Conservation (phyloP, 2,888 invertebrate species). For the Tetranychus truncatus region DNA sequence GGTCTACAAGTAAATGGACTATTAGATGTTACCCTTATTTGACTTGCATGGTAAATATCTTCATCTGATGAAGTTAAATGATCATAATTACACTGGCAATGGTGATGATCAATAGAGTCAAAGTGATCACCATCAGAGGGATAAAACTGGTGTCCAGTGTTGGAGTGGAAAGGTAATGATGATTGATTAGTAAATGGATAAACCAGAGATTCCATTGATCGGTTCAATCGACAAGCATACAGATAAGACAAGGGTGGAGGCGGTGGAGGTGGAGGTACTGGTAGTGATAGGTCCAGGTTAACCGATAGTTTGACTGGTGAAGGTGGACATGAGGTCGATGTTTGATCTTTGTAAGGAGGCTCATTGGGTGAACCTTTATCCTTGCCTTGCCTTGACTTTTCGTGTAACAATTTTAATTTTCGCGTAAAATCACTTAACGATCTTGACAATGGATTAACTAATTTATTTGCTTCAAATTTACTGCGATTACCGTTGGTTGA, state of each 20-base stretch:
- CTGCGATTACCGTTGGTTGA: neutral
- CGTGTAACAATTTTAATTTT: neutral
- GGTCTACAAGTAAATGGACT: neutral
- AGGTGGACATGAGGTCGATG: neutral
- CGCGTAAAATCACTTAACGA: neutral
- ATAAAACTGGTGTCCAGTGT: neutral
- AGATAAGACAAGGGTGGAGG: neutral
- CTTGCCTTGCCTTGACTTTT: too few relatives aligned
- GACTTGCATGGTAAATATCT: neutral
- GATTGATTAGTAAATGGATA: neutral
- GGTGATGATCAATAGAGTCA: neutral
- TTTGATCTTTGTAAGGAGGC: too few relatives aligned
- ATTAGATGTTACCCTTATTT: neutral
- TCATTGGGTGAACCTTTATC: too few relatives aligned
- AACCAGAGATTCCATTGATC: neutral
- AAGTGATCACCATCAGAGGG: neutral
- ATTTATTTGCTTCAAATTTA: conserved; percentile 4
- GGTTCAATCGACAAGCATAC: neutral
- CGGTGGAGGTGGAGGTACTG: neutral
- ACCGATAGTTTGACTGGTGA: neutral
- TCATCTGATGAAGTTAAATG: neutral
- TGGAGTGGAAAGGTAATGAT: neutral
- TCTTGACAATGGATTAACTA: conserved; percentile 7
- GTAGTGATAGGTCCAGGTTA: neutral
- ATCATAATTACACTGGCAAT: neutral